Evolutionary conservation across 2,888 invertebrate species (phyloP), one percentile per base, ranked within the genome.

Genomic region (Lissocephala sabroskyi): DNA sequence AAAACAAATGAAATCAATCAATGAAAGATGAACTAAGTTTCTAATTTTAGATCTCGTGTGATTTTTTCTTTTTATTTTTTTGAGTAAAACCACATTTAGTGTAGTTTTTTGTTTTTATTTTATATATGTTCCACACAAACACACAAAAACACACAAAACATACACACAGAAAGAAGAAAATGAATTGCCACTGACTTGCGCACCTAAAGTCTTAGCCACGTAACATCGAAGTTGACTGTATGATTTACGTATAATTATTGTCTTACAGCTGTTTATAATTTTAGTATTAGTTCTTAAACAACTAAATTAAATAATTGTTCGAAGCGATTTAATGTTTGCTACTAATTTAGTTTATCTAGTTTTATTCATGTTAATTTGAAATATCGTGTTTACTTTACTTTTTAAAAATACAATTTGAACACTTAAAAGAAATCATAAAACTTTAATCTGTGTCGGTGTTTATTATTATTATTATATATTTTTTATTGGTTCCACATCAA

Each of bases 381-480:
- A 62, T 50, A 65, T 56, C 52, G 54, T 67, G 54, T 67, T 65
- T 54, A 54, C 54, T 50, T 11, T 23, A 23, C 23, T 23, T 3
- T 23, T 23, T 5, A 23, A 23, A 23, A 23, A 66, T 66, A 70
- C 73, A 68, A 74, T 70, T 70, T 62, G 62, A 62, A 52, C 54
- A n/a, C 54, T 61, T 55, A 61, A 40, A 39, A 39, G 13, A 28
- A 51, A 43, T 32, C 53, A 54, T n/a, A 53, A 62, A 65, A 73
- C 42, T 65, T 59, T 58, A 63, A 23, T 68, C 56, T 63, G 68
- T 70, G 74, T 73, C 73, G 68, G 68, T 68, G 73, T 63, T 73
- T 52, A 49, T 59, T 47, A 55, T 33, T 46, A 35, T 56, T 56
- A 55, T 47, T 57, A 63, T 68, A 63, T 49, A 35, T 14, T 16